These are phyloP conservation scores for Phaenicophaeus curvirostris DNA, from an alignment of 2,797 vertebrate species.

Conservation along the genomic window DNA sequence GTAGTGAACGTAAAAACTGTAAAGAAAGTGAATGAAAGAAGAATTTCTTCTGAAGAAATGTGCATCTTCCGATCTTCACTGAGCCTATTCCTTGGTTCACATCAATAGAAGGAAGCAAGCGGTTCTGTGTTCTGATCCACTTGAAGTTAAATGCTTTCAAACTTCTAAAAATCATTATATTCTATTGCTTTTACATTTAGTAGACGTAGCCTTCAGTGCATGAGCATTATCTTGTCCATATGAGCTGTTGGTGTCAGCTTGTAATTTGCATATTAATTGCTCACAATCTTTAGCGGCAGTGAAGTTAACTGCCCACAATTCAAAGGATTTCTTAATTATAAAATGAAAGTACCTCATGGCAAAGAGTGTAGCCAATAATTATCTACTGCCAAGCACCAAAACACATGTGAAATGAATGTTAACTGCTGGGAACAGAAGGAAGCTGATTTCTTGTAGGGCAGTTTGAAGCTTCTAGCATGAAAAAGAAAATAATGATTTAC, in stretches of 20 bases:
- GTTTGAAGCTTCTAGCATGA: neutral
- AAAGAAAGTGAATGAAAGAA: neutral
- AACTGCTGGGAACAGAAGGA: constrained; percentile 11
- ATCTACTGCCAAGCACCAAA: constrained; percentile 16
- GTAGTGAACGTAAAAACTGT: neutral
- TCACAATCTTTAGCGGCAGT: neutral
- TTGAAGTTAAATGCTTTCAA: neutral
- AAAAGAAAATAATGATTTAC: neutral
- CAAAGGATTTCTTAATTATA: constrained; percentile 28
- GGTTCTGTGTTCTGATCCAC: neutral
- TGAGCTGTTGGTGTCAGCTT: neutral
- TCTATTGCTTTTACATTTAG: neutral
- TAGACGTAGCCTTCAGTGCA: neutral
- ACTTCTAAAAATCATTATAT: neutral
- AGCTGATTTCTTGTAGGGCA: neutral
- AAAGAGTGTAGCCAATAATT: constrained; percentile 26
- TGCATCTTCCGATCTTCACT: neutral
- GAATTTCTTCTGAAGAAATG: neutral
- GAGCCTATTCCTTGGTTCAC: neutral
- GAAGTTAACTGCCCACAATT: constrained; percentile 25
- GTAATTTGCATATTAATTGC: constrained; percentile 37
- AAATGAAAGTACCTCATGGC: neutral
- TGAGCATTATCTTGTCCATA: neutral
- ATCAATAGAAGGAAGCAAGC: neutral
- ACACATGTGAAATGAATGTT: neutral